These are phyloP conservation scores for Atherinomorus stipes DNA, from an alignment of 2,113 vertebrate species.

Conservation along the genomic window DNA sequence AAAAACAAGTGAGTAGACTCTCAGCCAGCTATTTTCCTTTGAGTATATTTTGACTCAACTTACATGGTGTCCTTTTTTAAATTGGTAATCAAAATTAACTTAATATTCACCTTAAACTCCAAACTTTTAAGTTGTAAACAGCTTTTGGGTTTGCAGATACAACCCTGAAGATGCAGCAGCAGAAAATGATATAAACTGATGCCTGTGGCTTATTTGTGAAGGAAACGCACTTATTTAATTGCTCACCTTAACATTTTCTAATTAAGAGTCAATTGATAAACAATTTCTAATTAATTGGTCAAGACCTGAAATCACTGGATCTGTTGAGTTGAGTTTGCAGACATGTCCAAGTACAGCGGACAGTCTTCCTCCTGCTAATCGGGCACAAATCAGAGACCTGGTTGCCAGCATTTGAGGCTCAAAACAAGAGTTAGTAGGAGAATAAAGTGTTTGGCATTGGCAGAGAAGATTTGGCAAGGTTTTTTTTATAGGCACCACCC, in stretches of 20 bases:
- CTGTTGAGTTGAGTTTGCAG: neutral
- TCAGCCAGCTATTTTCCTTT: neutral
- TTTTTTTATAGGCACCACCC: no score
- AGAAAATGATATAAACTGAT: neutral
- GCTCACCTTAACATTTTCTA: conserved; percentile 2
- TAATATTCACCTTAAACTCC: no score
- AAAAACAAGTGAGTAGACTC: neutral
- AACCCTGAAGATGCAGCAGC: neutral
- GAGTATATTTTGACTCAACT: no score
- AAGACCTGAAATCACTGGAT: neutral
- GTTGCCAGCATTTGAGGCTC: no score
- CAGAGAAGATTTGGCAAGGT: no score
- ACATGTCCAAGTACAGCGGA: no score
- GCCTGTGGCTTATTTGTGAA: neutral
- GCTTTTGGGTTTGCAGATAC: neutral
- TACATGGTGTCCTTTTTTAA: neutral
- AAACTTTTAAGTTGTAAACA: neutral
- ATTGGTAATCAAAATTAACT: neutral
- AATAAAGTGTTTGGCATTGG: no score
- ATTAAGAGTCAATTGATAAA: neutral
- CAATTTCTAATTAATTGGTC: neutral
- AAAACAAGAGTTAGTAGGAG: no score
- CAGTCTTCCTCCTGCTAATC: no score
- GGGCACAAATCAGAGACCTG: no score
- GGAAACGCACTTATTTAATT: neutral